Conservation (phyloP, 2,113 vertebrate species). For the Ondatra zibethicus region DNA sequence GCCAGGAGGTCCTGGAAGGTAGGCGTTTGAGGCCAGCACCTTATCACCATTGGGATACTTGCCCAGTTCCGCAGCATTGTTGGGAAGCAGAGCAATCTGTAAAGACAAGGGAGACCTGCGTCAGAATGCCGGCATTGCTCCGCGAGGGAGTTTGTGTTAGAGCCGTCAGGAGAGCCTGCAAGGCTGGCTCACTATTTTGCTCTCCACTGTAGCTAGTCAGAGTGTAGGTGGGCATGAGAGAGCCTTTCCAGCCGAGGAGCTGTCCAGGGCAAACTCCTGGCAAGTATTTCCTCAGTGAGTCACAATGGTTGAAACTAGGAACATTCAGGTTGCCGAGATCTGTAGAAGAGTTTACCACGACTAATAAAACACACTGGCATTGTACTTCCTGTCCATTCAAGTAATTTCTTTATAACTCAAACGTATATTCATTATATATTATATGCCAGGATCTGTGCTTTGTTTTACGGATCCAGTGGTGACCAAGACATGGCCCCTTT, state of each 20-base stretch:
- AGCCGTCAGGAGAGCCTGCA: background rate
- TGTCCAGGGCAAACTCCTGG: background rate
- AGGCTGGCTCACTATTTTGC: background rate
- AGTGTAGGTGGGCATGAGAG: background rate
- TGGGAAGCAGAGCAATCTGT: conserved; percentile 94
- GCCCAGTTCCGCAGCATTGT: conserved; percentile 90
- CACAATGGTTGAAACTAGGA: background rate
- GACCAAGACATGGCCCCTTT: background rate
- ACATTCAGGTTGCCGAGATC: too few species aligned
- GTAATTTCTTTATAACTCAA: background rate
- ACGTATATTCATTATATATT: background rate
- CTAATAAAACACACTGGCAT: background rate
- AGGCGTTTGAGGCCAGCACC: conserved; percentile 90
- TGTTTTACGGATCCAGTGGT: background rate
- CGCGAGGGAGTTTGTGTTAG: background rate
- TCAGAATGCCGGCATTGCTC: background rate
- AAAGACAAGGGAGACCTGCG: conserved; percentile 43
- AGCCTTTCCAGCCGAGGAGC: background rate
- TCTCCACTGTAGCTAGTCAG: background rate
- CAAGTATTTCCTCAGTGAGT: too few species aligned
- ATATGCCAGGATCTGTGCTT: background rate
- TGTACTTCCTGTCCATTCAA: background rate
- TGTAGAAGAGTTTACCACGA: background rate
- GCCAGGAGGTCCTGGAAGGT: conserved; percentile 93
- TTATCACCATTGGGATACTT: conserved; percentile 94